Evolutionary conservation across 2,797 vertebrate genomes (phyloP), one percentile per base, ranked within the genome.

Genomic region (Danio choprae): DNA sequence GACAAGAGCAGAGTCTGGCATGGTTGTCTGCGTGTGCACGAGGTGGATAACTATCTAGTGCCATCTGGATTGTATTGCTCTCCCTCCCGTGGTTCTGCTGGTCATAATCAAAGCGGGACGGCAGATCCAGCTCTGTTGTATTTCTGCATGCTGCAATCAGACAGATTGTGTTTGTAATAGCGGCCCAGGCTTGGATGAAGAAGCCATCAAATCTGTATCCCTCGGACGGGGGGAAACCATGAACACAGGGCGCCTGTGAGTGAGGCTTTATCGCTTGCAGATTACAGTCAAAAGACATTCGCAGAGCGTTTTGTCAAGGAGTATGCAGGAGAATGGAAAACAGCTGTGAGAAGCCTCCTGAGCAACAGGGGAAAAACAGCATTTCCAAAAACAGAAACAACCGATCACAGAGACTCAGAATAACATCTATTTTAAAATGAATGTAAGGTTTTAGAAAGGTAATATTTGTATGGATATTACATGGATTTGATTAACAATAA

Each of bases 101-200:
- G 56, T 55, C 56, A 62, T 51, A 71, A 79, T 79, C 77, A 79
- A 71, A 79, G 46, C 0, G 0, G 20, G 7, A 15, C 29, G 43
- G 41, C 16, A 16, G 29, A 62, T 79, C 50, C 43, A 81, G 60
- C 48, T 63, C 67, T 75, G 56, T 60, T 72, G 6, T 64, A 20
- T 43, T 68, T 83, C 29, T 83, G 46, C 56, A 50, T 76, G 12
- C 58, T 12, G 75, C n/a, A 62, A 80, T 75, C 81, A 75, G 18
- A 79, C 38, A 56, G 60, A 70, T 75, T 70, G 10, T 75, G 64
- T 20, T 40, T 63, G 56, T 85, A 79, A 87, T 79, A 15, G 48
- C 55, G 75, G 82, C 56, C 68, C 74, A 0, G 60, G 78, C 18
- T 36, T 46, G 59, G 20, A 64, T 79, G 48, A 79, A 64, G 77